Base-by-base conservation (phyloP, 2,113 vertebrate species). In the Thryonomys swinderianus region DNA sequence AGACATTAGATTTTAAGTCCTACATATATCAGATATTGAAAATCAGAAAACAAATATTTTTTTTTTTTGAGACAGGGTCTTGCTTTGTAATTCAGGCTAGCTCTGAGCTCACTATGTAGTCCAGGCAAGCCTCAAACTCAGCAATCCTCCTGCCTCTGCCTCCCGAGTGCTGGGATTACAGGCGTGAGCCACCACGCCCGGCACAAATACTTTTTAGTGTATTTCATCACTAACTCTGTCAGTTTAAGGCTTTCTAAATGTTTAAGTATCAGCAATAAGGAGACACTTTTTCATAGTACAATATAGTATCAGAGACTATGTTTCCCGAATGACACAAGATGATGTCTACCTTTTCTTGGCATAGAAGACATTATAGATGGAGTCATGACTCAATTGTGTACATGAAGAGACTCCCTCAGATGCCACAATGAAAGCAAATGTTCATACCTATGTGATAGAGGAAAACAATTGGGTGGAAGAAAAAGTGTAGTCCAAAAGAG, bases 391-490 rank as follows among this genome's bases (percentile, higher is more conserved):
- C 2, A 4, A 66, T 57, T 8, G 4, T 3, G n/a, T 5, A 51
- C 16, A 8, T 71, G 55, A 45, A 32, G 14, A 55, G 30, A 8
- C 32, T 21, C 86, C 66, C 45, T 59, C 57, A 76, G 53, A n/a
- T 11, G 34, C 11, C 10, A n/a, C 17, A 62, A 62, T 76, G 11
- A 74, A 78, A 37, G 3, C 7, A 30, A 30, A 25, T 74, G 30
- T 32, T 32, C 4, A 3, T 5, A 40, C 2, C 1, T 23, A 3
- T 14, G 3, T 11, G 27, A 20, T 20, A 42, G 11, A 88, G 23
- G 64, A 73, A 55, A 79, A 3, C 55, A 61, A 32, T 61, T 59
- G 8, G 69, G 76, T 42, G 21, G 21, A 88, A 0, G 0, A 7
- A 6, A 37, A 51, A 23, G 27, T 71, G 21, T 61, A 30, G 18